phyloP scores from a whole-genome alignment of 1,140 invertebrate species.

The Centruroides sculpturatus region DNA sequence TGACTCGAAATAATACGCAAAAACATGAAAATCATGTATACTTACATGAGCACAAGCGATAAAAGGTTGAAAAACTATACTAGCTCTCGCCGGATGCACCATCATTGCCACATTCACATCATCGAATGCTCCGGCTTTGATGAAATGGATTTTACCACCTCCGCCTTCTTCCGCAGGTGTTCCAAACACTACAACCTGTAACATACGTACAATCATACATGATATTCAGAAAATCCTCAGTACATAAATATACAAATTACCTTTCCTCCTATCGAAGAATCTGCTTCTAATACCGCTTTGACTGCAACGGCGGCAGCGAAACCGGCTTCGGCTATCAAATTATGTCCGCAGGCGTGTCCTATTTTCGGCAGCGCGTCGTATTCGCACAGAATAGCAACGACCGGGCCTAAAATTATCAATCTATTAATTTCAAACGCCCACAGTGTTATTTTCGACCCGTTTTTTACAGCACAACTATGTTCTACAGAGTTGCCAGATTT shows the following conservation, averaged over 20 bases:
- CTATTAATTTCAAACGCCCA: no score
- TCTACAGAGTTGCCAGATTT: no score
- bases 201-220: background rate
- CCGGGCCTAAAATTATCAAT: slow-evolving; percentile 2
- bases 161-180: slow-evolving; percentile 28
- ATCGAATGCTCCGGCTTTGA: slow-evolving; percentile 24
- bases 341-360: slow-evolving; percentile 32
- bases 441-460: no score
- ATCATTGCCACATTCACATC: slow-evolving; percentile 28
- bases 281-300: slow-evolving; percentile 23
- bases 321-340: slow-evolving; percentile 30
- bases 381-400: slow-evolving; percentile 27
- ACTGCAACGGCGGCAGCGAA: slow-evolving; percentile 26
- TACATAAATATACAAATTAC: background rate
- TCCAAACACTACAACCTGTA: slow-evolving; percentile 27
- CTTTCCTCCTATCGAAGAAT: slow-evolving; percentile 6
- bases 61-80: slow-evolving; percentile 12
- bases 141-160: slow-evolving; percentile 27
- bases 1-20: no score
- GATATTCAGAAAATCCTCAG: background rate
- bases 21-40: no score
- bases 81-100: slow-evolving; percentile 23
- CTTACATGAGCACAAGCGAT: slow-evolving; percentile 12
- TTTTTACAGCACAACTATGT: no score
- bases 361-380: slow-evolving; percentile 31